Evolutionary conservation across 1,140 invertebrate species (phyloP).

Genomic region (Oppia nitens): DNA sequence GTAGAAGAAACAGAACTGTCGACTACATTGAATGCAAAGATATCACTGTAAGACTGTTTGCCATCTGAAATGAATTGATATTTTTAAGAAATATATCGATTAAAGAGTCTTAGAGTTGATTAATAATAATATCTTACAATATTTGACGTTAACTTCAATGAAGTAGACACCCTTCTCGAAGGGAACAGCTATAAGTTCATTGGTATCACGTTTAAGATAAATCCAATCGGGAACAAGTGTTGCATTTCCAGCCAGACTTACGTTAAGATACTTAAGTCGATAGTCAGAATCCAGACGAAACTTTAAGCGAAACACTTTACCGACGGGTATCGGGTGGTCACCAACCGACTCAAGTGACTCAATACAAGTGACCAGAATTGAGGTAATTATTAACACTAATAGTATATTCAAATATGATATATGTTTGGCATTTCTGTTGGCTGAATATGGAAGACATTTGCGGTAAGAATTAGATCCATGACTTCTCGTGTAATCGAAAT

Average conservation of each 20-base stretch:
- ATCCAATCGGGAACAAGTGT: slow-evolving; percentile 29
- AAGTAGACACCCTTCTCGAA: slow-evolving; percentile 35
- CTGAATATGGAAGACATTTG: too few species aligned
- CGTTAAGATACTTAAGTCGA: not conserved
- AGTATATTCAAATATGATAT: too few species aligned
- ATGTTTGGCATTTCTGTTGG: too few species aligned
- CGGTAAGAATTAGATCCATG: too few species aligned
- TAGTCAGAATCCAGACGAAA: not conserved
- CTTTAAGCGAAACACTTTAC: not conserved
- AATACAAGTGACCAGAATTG: not conserved
- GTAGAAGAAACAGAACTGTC: not conserved
- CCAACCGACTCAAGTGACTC: not conserved
- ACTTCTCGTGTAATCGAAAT: too few species aligned
- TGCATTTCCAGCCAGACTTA: not conserved
- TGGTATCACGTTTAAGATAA: slow-evolving; percentile 26
- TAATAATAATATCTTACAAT: too few species aligned
- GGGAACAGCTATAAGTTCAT: slow-evolving; percentile 39
- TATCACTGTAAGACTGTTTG: slow-evolving; percentile 26
- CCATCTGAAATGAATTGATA: not conserved
- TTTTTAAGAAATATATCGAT: too few species aligned
- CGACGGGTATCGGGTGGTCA: not conserved
- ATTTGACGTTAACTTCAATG: slow-evolving; percentile 31
- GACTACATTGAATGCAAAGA: slow-evolving; percentile 38
- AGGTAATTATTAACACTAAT: too few species aligned
- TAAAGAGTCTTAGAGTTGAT: too few species aligned